A percentile compares a stretch with the other conserved stretches of the same genome.
Evolutionary conservation across 1,140 invertebrate species (phyloP).

Genomic region (Pseudomyrmex flavicornis): DNA sequence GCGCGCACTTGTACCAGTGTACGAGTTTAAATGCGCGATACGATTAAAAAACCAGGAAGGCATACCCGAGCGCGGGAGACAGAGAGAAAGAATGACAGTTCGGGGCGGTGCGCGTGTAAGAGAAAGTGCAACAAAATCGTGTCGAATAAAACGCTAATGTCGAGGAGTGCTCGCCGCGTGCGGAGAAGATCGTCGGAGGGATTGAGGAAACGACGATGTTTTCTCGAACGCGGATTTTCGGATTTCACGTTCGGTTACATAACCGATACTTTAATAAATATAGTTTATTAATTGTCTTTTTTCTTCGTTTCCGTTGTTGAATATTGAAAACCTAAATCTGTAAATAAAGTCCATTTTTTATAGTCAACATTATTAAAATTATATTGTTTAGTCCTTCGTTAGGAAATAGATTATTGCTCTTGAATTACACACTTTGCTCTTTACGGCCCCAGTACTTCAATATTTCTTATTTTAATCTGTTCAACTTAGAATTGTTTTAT

Average conservation of each 20-base stretch:
- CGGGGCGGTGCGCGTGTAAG: conserved; percentile 24
- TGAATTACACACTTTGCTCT: not conserved
- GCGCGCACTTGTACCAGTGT: not conserved
- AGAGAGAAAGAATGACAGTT: not conserved
- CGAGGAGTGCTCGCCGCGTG: not conserved
- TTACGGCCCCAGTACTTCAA: no score
- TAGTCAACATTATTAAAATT: no score
- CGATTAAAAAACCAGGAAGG: conserved; percentile 48
- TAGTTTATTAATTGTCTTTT: not conserved
- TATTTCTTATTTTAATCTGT: no score
- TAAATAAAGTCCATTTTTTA: not conserved
- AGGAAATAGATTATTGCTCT: no score
- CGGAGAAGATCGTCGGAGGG: not conserved
- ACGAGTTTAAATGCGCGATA: conserved; percentile 25
- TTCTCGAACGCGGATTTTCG: not conserved
- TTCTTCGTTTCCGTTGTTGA: not conserved
- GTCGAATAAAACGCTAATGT: conserved; percentile 45
- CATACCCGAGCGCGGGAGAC: not conserved
- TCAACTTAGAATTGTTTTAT: no score
- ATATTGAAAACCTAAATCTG: not conserved
- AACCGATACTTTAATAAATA: not conserved
- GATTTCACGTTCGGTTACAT: not conserved
- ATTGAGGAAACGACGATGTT: not conserved
- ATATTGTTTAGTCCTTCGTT: no score
- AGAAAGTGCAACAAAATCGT: conserved; percentile 57